A percentile compares a stretch with the other conserved stretches of the same genome.
Evolutionary conservation across 2,797 vertebrate genomes (phyloP).

Genomic region (Ctenopoma multispine): DNA sequence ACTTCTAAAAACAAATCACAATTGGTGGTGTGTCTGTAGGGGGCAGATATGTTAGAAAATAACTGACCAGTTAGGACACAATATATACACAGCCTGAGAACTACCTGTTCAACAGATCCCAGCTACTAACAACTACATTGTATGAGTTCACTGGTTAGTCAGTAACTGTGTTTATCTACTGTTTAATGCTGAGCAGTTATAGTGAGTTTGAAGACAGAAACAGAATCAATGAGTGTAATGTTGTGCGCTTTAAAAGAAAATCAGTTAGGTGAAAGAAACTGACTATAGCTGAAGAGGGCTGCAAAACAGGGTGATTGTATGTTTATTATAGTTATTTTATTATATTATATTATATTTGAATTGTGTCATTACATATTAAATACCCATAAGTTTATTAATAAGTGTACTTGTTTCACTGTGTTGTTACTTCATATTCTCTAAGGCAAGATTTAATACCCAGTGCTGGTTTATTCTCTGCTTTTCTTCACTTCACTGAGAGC

Average conservation of each 20-base stretch:
- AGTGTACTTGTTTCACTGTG: neutral
- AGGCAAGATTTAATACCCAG: constrained; percentile 27
- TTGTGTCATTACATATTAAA: neutral
- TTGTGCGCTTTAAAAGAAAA: neutral
- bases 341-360: neutral
- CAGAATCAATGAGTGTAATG: neutral
- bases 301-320: neutral
- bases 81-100: too few relatives aligned
- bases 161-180: neutral
- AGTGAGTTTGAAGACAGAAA: neutral
- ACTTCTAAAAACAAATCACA: too few relatives aligned
- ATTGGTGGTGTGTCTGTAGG: too few relatives aligned
- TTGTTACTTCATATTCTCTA: constrained; percentile 3
- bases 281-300: neutral
- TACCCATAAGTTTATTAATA: constrained; percentile 1
- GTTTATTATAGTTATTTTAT: neutral
- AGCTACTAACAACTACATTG: too few relatives aligned
- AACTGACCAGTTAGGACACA: too few relatives aligned
- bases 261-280: neutral
- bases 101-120: too few relatives aligned
- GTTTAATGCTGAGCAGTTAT: neutral
- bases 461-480: constrained; percentile 32
- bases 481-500: constrained; percentile 46
- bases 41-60: too few relatives aligned
- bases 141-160: neutral